phyloP scores from a whole-genome alignment of 2,888 invertebrate genomes.

The Melanophora roralis region DNA sequence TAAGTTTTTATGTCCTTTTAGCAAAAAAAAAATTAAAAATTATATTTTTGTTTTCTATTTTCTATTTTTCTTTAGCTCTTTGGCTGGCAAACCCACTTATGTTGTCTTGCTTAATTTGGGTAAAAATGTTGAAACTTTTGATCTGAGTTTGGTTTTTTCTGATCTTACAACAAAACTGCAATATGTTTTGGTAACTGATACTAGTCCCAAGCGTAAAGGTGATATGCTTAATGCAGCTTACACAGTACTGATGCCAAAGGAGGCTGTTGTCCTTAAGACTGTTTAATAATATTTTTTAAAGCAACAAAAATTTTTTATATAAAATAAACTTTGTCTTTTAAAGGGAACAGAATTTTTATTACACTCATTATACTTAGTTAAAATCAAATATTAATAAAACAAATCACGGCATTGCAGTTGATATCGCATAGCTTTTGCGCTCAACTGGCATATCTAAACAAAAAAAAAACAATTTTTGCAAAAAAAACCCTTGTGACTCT shows the following conservation, averaged over 20 bases:
- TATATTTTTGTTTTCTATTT: background rate
- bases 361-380: too few relatives aligned
- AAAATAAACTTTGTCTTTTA: too few relatives aligned
- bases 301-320: too few relatives aligned
- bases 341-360: too few relatives aligned
- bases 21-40: background rate
- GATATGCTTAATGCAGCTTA: constrained; percentile 68
- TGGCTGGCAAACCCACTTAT: constrained; percentile 69
- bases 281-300: constrained; percentile 46
- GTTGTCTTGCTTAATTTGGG: constrained; percentile 78
- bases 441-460: too few relatives aligned
- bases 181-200: constrained; percentile 71
- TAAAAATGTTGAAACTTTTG: constrained; percentile 71
- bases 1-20: too few relatives aligned
- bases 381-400: too few relatives aligned
- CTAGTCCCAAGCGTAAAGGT: constrained; percentile 69
- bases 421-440: too few relatives aligned
- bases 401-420: too few relatives aligned
- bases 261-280: constrained; percentile 71
- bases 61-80: constrained; percentile 62
- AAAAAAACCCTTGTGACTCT: too few relatives aligned
- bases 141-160: constrained; percentile 71
- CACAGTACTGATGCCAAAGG: constrained; percentile 71
- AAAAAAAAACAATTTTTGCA: too few relatives aligned
- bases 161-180: constrained; percentile 65